Conservation (phyloP, 2,113 vertebrate genomes). For the Genyomyrus donnyi region DNA sequence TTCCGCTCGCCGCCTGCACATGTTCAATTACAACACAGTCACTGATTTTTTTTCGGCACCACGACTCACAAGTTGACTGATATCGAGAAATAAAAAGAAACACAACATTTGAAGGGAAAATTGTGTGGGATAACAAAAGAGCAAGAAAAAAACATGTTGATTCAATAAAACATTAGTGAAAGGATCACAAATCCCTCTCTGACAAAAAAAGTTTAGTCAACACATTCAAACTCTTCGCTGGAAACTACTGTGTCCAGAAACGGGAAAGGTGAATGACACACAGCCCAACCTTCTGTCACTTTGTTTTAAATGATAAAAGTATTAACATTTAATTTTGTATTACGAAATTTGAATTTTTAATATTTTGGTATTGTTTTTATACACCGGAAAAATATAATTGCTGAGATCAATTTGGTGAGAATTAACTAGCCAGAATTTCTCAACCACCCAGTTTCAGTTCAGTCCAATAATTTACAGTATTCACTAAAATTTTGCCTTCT, state of each 20-base stretch:
- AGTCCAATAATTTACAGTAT: neutral
- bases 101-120: constrained; percentile 36
- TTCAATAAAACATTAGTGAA: constrained; percentile 41
- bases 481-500: neutral
- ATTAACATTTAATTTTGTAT: neutral
- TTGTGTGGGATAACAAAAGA: constrained; percentile 23
- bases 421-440: neutral
- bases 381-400: neutral
- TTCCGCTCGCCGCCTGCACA: constrained; percentile 38
- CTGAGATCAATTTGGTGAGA: neutral
- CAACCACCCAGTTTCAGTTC: neutral
- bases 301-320: neutral
- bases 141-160: constrained; percentile 42
- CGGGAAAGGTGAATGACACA: constrained; percentile 21
- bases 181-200: constrained; percentile 37
- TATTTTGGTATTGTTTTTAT: constrained; percentile 20
- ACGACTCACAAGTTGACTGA: constrained; percentile 57
- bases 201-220: constrained; percentile 42
- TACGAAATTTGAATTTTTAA: constrained; percentile 30
- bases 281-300: neutral
- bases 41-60: constrained; percentile 51
- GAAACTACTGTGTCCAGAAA: constrained; percentile 30
- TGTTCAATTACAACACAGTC: constrained; percentile 45
- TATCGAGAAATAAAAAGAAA: constrained; percentile 50
- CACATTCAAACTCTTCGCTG: constrained; percentile 37